Percentiles rank a stretch among this genome's conserved stretches.
phyloP scores from a whole-genome alignment of 2,888 invertebrate genomes.

The Philhelius pedissequus region DNA sequence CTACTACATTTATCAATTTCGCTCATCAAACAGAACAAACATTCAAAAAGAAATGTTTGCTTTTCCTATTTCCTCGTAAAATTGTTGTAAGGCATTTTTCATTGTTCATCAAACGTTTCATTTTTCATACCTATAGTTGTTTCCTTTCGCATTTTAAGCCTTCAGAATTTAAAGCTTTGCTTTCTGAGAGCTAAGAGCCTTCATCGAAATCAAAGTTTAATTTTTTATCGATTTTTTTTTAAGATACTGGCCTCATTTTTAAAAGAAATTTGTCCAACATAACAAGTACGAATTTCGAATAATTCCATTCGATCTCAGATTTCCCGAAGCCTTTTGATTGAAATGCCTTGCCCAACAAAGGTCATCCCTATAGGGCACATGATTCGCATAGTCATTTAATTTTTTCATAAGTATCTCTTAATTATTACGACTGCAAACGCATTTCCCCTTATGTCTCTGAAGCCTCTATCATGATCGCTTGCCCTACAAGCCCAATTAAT shows the following conservation, averaged over 20 bases:
- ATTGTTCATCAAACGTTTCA: too few species aligned
- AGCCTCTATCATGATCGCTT: slow-evolving; percentile 10
- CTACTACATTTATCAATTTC: too few species aligned
- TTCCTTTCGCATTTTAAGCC: too few species aligned
- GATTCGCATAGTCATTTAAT: neutral
- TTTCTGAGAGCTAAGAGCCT: too few species aligned
- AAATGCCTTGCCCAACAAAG: slow-evolving; percentile 9
- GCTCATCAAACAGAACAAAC: too few species aligned
- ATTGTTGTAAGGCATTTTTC: too few species aligned
- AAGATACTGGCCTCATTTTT: neutral
- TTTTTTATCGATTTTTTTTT: too few species aligned
- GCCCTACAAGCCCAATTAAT: slow-evolving; percentile 62
- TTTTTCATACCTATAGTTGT: too few species aligned
- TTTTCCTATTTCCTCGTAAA: too few species aligned
- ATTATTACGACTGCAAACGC: neutral
- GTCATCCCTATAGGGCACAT: neutral
- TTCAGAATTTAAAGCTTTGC: too few species aligned
- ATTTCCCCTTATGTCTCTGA: slow-evolving; percentile 26
- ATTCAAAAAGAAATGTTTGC: too few species aligned
- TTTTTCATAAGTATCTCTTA: neutral
- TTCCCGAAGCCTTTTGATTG: neutral
- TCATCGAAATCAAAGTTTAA: too few species aligned
- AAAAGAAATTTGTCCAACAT: neutral
- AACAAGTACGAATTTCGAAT: neutral
- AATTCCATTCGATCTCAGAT: neutral